Percentiles rank a stretch among this genome's conserved stretches.
phyloP scores from a whole-genome alignment of 2,888 invertebrate genomes.

The Macropis europaea region DNA sequence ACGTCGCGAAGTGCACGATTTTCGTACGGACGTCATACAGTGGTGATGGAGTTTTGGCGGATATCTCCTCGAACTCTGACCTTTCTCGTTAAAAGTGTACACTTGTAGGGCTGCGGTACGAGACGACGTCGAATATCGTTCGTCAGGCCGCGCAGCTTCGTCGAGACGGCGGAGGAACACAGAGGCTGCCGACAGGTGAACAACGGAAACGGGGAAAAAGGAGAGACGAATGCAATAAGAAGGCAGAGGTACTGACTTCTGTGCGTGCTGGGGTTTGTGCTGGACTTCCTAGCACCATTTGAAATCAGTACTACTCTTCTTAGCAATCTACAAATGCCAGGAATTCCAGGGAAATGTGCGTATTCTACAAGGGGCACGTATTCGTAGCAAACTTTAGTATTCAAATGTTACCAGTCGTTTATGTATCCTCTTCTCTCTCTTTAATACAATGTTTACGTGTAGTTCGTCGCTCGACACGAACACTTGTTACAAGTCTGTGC shows the following conservation, averaged over 20 bases:
- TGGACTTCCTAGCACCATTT: conserved; percentile 79
- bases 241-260: conserved; percentile 79
- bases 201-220: neutral
- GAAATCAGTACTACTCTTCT: conserved; percentile 80
- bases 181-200: neutral
- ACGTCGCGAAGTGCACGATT: no score
- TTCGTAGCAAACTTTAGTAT: conserved; percentile 13
- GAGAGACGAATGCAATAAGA: conserved; percentile 59
- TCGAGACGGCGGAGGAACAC: no score
- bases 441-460: conserved; percentile 31
- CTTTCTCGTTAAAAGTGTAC: neutral
- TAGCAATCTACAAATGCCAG: conserved; percentile 60
- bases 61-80: neutral
- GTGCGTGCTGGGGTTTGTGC: conserved; percentile 77
- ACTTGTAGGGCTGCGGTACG: neutral
- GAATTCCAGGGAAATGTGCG: neutral
- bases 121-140: no score
- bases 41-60: neutral
- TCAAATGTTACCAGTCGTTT: conserved; percentile 30
- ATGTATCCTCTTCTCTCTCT: conserved; percentile 43
- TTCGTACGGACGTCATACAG: no score
- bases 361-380: neutral
- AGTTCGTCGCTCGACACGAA: conserved; percentile 11
- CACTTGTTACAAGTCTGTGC: conserved; percentile 43
- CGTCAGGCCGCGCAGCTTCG: neutral